Percentiles rank a stretch among this genome's conserved stretches.
Conservation (phyloP, 2,888 invertebrate species). For the Deilephila elpenor region DNA sequence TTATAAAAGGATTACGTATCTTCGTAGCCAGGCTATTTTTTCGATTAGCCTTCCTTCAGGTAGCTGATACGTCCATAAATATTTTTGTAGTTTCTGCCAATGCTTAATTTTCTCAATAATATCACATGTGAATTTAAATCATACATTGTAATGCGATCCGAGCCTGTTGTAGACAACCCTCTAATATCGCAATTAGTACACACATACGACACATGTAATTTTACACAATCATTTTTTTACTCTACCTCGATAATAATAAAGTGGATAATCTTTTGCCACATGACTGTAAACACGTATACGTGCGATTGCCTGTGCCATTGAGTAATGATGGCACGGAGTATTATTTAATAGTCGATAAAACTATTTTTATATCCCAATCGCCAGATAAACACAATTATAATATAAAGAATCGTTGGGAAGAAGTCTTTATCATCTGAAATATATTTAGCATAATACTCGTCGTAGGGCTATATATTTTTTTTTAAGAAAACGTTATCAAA, state of each 20-base stretch:
- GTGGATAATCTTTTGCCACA: background rate
- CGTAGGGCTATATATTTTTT: too few species aligned
- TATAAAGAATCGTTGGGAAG: background rate
- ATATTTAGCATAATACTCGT: too few species aligned
- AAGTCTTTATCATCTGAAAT: background rate
- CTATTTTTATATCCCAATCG: background rate
- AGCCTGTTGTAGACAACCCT: background rate
- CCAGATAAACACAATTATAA: background rate
- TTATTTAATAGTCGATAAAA: slow-evolving; percentile 5
- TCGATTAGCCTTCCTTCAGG: too few species aligned
- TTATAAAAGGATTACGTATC: too few species aligned
- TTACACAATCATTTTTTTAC: background rate
- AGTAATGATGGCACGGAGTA: slow-evolving; percentile 3
- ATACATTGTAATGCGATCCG: background rate
- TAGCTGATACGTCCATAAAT: too few species aligned
- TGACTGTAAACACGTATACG: background rate
- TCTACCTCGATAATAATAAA: background rate
- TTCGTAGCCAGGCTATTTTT: too few species aligned
- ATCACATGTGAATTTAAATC: background rate
- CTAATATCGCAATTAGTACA: background rate
- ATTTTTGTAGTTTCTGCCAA: background rate
- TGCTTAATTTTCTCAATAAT: background rate
- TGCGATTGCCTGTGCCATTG: slow-evolving; percentile 1
- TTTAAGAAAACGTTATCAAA: too few species aligned
- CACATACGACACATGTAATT: background rate